Percentiles rank a stretch among this genome's conserved stretches.
Evolutionary conservation across 2,797 vertebrate genomes (phyloP).

Genomic region (Discoglossus pictus): DNA sequence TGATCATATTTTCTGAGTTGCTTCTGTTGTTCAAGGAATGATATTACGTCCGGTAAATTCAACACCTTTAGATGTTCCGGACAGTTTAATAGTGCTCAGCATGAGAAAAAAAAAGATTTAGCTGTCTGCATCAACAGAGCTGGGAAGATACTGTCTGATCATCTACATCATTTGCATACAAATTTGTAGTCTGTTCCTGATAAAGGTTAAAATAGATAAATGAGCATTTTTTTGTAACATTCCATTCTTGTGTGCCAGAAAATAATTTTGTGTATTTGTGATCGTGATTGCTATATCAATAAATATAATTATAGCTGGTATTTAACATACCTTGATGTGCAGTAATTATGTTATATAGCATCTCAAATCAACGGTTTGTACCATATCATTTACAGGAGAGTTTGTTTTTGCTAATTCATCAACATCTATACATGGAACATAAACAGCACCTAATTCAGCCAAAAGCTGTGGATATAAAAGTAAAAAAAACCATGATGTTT

Average conservation of each 20-base stretch:
- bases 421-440: constrained; percentile 24
- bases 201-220: constrained; percentile 55
- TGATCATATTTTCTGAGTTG: constrained; percentile 50
- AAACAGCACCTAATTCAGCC: not conserved
- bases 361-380: constrained; percentile 8
- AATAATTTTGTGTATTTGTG: constrained; percentile 51
- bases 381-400: constrained; percentile 9
- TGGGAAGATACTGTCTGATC: constrained; percentile 54
- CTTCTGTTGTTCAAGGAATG: constrained; percentile 24
- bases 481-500: too few relatives aligned
- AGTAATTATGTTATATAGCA: constrained; percentile 27
- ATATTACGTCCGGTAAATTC: constrained; percentile 56
- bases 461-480: not conserved
- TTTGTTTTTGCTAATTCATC: constrained; percentile 35
- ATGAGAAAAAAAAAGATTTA: constrained; percentile 55
- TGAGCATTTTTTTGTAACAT: constrained; percentile 38
- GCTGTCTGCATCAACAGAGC: constrained; percentile 43
- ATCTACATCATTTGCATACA: constrained; percentile 48
- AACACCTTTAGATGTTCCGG: constrained; percentile 57
- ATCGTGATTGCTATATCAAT: constrained; percentile 42
- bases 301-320: constrained; percentile 42
- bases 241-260: constrained; percentile 43
- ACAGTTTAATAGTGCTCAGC: constrained; percentile 49
- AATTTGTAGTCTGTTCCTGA: constrained; percentile 53
- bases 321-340: constrained; percentile 35